Conservation (phyloP, 2,113 vertebrate genomes). For the Taxidea taxus region DNA sequence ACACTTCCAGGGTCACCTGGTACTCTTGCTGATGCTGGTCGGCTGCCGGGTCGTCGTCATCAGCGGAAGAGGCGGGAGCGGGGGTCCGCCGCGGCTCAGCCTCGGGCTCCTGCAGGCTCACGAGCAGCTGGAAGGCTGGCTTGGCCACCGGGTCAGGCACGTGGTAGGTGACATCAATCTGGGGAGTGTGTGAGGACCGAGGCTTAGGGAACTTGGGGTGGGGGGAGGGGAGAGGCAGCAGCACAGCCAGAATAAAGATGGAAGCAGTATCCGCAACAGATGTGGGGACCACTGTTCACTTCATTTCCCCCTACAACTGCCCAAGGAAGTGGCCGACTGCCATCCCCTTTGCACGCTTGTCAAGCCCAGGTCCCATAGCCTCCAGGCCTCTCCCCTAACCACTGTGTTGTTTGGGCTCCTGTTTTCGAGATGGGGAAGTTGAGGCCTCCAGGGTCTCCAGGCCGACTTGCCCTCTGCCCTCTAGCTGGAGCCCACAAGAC, state of each 20-base stretch:
- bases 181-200: not conserved
- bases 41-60: slow-evolving; percentile 91
- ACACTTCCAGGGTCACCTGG: slow-evolving; percentile 90
- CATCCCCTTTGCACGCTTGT: not conserved
- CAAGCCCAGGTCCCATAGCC: not conserved
- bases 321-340: fast-evolving
- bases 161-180: slow-evolving; percentile 95
- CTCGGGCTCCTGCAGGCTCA: slow-evolving; percentile 90
- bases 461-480: not conserved
- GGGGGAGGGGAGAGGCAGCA: not conserved
- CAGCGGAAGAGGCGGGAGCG: slow-evolving; percentile 76
- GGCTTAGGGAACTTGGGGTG: not conserved
- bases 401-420: not conserved
- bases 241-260: not conserved
- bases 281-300: not conserved
- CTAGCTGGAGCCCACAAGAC: not conserved
- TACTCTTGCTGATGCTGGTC: slow-evolving; percentile 92
- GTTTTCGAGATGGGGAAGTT: not conserved
- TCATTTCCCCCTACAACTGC: not conserved
- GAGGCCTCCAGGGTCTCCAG: not conserved
- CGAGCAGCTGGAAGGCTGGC: slow-evolving; percentile 92
- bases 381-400: not conserved
- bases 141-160: slow-evolving; percentile 92
- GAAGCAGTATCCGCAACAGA: not conserved
- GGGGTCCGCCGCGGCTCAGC: slow-evolving; percentile 76